These are phyloP conservation scores for Lagopus muta DNA, from an alignment of 2,113 vertebrate species.

Conservation along the genomic window DNA sequence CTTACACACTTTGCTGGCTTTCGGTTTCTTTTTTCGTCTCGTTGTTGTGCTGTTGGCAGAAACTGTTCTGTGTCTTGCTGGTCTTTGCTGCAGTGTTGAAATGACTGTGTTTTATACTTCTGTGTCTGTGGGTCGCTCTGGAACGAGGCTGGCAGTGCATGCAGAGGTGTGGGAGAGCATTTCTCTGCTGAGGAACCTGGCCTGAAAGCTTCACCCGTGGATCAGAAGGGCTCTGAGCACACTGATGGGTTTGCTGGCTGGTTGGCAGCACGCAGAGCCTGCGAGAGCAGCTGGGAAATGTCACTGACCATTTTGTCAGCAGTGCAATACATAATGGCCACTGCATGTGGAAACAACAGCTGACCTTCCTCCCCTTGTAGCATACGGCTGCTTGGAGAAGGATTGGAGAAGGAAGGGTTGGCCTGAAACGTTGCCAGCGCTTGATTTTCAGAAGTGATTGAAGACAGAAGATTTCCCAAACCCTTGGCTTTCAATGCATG, in stretches of 20 bases:
- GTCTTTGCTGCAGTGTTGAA: conserved; percentile 56
- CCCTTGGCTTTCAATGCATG: not conserved
- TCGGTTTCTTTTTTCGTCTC: not conserved
- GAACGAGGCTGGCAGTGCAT: not conserved
- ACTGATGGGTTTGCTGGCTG: not conserved
- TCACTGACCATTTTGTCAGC: not conserved
- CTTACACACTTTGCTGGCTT: not conserved
- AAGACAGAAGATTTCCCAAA: not conserved
- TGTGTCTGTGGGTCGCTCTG: not conserved
- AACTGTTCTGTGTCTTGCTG: conserved; percentile 44
- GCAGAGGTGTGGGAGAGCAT: fast-evolving
- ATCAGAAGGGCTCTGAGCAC: not conserved
- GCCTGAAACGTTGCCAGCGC: not conserved
- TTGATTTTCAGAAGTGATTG: not conserved
- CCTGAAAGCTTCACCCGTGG: not conserved
- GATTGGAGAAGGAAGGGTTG: fast-evolving
- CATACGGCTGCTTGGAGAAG: not conserved
- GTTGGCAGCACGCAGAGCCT: not conserved
- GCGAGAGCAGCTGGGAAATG: not conserved
- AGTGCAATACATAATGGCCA: conserved; percentile 8
- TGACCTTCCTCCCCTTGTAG: fast-evolving
- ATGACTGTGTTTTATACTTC: not conserved
- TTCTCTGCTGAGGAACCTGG: not conserved
- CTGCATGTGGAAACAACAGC: not conserved
- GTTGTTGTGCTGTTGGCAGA: conserved; percentile 44